Evolutionary conservation across 2,113 vertebrate species (phyloP).

Genomic region (Apistogramma diplotaenia): DNA sequence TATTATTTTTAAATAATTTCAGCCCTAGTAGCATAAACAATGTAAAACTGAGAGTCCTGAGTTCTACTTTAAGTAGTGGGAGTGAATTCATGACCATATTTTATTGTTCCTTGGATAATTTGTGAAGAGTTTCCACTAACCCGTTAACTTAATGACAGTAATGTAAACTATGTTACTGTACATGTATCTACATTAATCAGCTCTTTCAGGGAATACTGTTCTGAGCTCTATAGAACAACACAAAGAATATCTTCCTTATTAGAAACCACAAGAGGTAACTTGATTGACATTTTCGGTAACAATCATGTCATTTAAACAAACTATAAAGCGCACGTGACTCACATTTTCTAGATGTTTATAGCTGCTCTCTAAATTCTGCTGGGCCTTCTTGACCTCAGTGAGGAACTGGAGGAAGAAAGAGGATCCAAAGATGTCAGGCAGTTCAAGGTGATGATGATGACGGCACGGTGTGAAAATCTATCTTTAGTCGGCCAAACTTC

Average conservation of each 20-base stretch:
- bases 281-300: neutral
- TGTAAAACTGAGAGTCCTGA: neutral
- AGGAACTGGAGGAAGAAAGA: conserved; percentile 74
- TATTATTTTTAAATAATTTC: neutral
- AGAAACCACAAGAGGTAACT: neutral
- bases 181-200: no score
- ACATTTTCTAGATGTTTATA: conserved; percentile 85
- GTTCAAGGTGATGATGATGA: neutral
- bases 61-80: neutral
- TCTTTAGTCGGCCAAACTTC: neutral
- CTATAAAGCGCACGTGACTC: conserved; percentile 51
- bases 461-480: neutral
- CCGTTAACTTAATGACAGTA: neutral
- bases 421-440: neutral
- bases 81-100: neutral
- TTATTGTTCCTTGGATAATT: neutral
- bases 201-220: neutral
- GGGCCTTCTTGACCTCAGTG: conserved; percentile 81
- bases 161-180: neutral
- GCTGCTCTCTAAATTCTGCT: conserved; percentile 82
- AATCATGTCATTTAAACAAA: neutral
- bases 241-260: neutral
- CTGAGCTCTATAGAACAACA: neutral
- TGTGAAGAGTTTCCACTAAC: neutral
- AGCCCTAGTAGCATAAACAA: neutral